Conservation (phyloP, 2,113 vertebrate species). For the Megaceryle maxima region DNA sequence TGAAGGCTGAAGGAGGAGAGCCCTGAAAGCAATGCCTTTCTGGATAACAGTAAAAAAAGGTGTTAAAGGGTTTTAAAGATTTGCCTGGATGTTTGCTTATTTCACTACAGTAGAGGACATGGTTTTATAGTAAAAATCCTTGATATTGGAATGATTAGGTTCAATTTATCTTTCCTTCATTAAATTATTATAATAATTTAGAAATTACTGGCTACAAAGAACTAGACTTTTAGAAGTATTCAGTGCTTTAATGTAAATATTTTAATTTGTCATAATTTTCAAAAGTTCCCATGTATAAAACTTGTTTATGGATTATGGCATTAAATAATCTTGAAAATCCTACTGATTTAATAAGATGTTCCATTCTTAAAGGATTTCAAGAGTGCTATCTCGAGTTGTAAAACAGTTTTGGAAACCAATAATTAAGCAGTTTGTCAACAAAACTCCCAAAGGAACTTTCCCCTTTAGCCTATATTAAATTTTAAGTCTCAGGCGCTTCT, state of each 20-base stretch:
- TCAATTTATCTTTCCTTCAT: not conserved
- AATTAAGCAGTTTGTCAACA: constrained; percentile 35
- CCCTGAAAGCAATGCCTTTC: not conserved
- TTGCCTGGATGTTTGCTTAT: not conserved
- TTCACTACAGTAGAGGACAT: not conserved
- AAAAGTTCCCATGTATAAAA: not conserved
- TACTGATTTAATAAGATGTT: not conserved
- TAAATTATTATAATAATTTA: not conserved
- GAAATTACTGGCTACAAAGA: not conserved
- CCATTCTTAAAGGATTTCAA: not conserved
- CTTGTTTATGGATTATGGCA: not conserved
- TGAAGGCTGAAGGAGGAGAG: not conserved
- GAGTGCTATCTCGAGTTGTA: not conserved
- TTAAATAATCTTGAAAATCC: not conserved
- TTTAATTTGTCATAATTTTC: not conserved
- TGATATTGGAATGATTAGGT: not conserved
- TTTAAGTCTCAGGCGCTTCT: not conserved
- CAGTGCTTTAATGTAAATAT: not conserved
- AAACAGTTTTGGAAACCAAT: not conserved
- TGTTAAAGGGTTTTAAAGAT: not conserved
- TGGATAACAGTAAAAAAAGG: not conserved
- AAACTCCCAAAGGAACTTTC: not conserved
- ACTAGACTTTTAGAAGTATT: not conserved
- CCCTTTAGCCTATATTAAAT: constrained; percentile 25
- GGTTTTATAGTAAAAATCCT: not conserved